A percentile compares a stretch with the other conserved stretches of the same genome.
Conservation (phyloP, 2,113 vertebrate species). For the Stegastes partitus region DNA sequence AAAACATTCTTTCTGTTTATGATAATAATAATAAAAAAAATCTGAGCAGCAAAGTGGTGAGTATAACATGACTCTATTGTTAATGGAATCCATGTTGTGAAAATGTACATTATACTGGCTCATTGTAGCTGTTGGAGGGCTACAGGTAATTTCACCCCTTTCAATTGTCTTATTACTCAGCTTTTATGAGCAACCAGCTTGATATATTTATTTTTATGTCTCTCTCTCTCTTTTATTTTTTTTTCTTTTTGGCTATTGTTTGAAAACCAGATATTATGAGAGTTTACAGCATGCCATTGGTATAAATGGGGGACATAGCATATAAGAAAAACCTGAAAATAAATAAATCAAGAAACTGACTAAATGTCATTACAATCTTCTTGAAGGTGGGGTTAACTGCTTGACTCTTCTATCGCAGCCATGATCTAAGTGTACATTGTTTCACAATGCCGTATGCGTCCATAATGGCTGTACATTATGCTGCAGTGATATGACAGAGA, state of each 20-base stretch:
- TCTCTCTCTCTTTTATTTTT: background rate
- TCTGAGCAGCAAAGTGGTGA: background rate
- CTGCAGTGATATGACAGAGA: background rate
- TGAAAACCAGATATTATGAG: background rate
- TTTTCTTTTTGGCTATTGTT: background rate
- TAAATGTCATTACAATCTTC: background rate
- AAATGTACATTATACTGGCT: slow-evolving; percentile 13
- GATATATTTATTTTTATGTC: background rate
- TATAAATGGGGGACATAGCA: background rate
- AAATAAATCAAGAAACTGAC: background rate
- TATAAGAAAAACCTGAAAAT: background rate
- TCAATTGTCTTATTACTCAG: slow-evolving; percentile 4
- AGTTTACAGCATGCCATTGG: background rate
- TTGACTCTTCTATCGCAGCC: background rate
- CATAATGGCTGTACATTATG: slow-evolving; percentile 1
- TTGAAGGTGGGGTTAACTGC: background rate
- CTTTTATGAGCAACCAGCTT: background rate
- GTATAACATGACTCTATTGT: background rate
- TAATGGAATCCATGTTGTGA: slow-evolving; percentile 20
- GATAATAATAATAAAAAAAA: background rate
- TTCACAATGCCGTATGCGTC: background rate
- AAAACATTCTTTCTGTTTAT: background rate
- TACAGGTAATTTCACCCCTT: slow-evolving; percentile 1
- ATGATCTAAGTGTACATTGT: background rate
- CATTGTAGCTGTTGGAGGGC: slow-evolving; percentile 5